Percentiles rank a stretch among this genome's conserved stretches.
Evolutionary conservation across 2,113 vertebrate species (phyloP).

Genomic region (Paramormyrops kingsleyae): DNA sequence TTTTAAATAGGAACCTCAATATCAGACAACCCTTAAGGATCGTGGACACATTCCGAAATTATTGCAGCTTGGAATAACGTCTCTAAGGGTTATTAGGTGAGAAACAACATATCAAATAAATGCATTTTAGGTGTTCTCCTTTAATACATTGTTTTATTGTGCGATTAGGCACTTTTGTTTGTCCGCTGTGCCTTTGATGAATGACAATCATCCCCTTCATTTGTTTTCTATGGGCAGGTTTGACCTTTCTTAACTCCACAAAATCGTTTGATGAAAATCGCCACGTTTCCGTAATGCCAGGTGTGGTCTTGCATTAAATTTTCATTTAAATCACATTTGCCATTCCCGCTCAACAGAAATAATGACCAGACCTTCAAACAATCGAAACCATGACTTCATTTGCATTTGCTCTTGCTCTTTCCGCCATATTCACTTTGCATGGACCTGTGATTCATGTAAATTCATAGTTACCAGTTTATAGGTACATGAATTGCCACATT

Average conservation of each 20-base stretch:
- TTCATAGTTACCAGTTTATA: background rate
- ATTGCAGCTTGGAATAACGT: background rate
- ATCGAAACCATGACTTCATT: slow-evolving; percentile 8
- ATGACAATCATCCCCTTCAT: slow-evolving; percentile 14
- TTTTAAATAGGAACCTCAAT: background rate
- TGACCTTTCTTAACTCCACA: slow-evolving; percentile 16
- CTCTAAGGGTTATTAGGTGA: background rate
- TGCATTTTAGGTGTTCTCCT: background rate
- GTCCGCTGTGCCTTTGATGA: background rate
- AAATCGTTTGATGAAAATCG: background rate
- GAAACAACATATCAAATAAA: background rate
- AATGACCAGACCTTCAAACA: slow-evolving; percentile 3
- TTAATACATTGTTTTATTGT: background rate
- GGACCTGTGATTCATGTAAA: background rate
- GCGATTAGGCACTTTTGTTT: background rate
- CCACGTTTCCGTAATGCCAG: slow-evolving; percentile 9
- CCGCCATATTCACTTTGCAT: background rate
- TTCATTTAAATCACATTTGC: slow-evolving; percentile 11
- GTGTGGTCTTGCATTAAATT: slow-evolving; percentile 18
- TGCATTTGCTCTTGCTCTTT: background rate
- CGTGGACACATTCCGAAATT: background rate
- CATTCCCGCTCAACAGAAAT: background rate
- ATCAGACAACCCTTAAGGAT: background rate
- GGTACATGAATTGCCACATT: background rate
- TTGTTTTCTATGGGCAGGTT: slow-evolving; percentile 10